Percentiles rank a stretch among this genome's conserved stretches.
Conservation (phyloP, 2,113 vertebrate genomes). For the Atractosteus spatula region DNA sequence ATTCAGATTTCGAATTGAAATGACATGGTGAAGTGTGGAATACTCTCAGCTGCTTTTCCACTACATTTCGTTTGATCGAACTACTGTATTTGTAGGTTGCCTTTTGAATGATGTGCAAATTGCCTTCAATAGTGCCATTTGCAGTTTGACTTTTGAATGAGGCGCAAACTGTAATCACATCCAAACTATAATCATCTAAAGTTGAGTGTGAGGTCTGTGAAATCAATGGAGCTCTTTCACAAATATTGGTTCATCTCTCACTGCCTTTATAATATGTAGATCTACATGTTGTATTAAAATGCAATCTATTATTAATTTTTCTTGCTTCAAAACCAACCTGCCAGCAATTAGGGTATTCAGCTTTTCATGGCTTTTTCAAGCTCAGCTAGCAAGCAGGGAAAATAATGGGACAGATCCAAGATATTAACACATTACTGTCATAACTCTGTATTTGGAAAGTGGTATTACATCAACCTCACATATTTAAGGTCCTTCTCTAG, state of each 20-base stretch:
- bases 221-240: too few species aligned
- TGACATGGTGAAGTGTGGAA: background rate
- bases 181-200: too few species aligned
- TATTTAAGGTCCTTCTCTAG: too few species aligned
- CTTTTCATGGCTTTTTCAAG: background rate
- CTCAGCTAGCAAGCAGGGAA: background rate
- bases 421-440: too few species aligned
- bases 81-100: slow-evolving; percentile 42
- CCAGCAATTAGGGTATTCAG: background rate
- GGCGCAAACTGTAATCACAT: slow-evolving; percentile 8
- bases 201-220: background rate
- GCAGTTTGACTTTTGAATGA: slow-evolving; percentile 51
- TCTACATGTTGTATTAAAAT: background rate
- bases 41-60: slow-evolving; percentile 31
- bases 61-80: slow-evolving; percentile 50
- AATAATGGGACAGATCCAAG: background rate
- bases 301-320: background rate
- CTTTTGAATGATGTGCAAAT: slow-evolving; percentile 52
- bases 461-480: background rate
- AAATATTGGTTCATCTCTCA: too few species aligned
- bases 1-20: background rate
- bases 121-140: slow-evolving; percentile 46
- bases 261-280: too few species aligned
- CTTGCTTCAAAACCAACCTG: background rate
- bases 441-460: background rate